Base-by-base conservation (phyloP, 23 tunicate species). In the Styela clava region DNA sequence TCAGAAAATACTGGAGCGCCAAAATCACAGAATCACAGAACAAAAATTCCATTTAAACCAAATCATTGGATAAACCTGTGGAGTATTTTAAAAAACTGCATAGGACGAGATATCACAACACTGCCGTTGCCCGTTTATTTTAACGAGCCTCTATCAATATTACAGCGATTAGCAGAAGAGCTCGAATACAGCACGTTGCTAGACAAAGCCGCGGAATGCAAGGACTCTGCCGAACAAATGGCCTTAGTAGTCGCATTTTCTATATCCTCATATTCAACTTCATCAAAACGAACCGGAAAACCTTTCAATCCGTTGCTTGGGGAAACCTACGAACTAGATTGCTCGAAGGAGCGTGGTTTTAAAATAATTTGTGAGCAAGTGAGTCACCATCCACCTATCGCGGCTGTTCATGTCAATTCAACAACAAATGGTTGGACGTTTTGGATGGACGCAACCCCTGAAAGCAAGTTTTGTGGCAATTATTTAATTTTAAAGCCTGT, bases 281-380 rank as follows among this genome's bases (percentile, higher is more conserved):
- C 94, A 1, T 44, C 86, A 26, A 73, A 65, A 34, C 77, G 99
- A 33, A 87, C 78, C 27, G 92, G 94, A 7, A 96, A 96, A 73
- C 99, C 99, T 19, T 96, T 96, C 79, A 96, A 96, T 71, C 99
- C 99, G 9, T 69, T 96, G 64, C 84, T 96, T 21, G 99, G 99
- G 12, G 99, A 96, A 52, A 96, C 97, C 18, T 96, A 36, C 78
- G 99, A 96, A 61, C 77, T 78, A 25, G 97, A 91, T 63, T 69
- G 99, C 63, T 24, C 74, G 23, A 87, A 91, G 26, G 97, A 91
- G 31, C 73, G 86, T 37, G 99, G 99, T 0, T 85, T 87, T 65
- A 63, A 81, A 63, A 16, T 96, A 74, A 84, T 96, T 72, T 84
- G 86, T 37, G 99, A 96, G 78, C 99, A 96, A 73, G 99, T 82